A percentile compares a stretch with the other conserved stretches of the same genome.
Evolutionary conservation across 1,140 invertebrate species (phyloP).

Genomic region (Littorina saxatilis): DNA sequence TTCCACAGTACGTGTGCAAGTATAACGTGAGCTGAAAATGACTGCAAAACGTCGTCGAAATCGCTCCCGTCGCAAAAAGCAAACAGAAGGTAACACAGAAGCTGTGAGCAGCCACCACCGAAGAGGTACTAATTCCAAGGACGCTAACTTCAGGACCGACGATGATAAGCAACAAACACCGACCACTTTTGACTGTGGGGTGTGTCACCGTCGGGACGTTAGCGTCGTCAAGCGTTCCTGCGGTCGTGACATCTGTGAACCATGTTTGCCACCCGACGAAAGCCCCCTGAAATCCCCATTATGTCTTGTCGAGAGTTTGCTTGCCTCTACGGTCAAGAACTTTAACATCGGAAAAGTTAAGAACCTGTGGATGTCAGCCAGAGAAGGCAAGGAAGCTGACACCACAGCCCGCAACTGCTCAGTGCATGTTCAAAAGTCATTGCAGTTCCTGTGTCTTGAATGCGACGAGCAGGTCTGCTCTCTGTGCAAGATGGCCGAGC

Average conservation of each 20-base stretch:
- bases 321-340: neutral
- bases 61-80: too few relatives aligned
- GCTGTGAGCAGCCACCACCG: too few relatives aligned
- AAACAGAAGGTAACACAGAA: too few relatives aligned
- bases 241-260: neutral
- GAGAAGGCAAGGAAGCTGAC: too few relatives aligned
- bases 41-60: too few relatives aligned
- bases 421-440: neutral
- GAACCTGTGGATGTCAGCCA: slow-evolving; percentile 12
- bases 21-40: too few relatives aligned
- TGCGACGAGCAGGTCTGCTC: slow-evolving; percentile 10
- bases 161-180: too few relatives aligned
- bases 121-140: too few relatives aligned
- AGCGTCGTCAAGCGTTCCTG: neutral
- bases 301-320: neutral
- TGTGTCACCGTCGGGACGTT: neutral
- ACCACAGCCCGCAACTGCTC: neutral
- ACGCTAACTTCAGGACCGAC: too few relatives aligned
- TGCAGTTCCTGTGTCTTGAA: neutral
- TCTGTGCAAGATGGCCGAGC: slow-evolving; percentile 19
- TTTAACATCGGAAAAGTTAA: slow-evolving; percentile 10
- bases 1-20: too few relatives aligned
- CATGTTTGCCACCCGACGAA: neutral
- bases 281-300: neutral
- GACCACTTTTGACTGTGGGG: too few relatives aligned